Evolutionary conservation across 2,888 invertebrate species (phyloP).

Genomic region (Hypercompe scribonia): DNA sequence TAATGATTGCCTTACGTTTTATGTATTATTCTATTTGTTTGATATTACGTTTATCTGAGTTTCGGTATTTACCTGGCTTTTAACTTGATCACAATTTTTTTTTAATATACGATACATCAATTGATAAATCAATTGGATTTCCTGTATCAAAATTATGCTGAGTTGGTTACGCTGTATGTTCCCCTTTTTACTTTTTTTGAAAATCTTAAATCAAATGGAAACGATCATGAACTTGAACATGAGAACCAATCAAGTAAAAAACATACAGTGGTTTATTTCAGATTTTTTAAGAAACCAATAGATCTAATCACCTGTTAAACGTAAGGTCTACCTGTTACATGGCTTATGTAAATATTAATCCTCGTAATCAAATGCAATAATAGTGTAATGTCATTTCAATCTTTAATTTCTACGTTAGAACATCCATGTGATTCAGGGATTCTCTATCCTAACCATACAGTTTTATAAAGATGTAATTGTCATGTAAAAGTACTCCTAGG

Average conservation of each 20-base stretch:
- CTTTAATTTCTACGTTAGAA: background rate
- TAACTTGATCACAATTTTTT: constrained; percentile 1
- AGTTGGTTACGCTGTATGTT: background rate
- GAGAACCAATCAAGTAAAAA: background rate
- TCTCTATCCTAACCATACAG: background rate
- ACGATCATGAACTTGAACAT: background rate
- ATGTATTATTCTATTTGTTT: constrained; percentile 44
- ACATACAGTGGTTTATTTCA: background rate
- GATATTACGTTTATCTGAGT: constrained; percentile 13
- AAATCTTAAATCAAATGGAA: background rate
- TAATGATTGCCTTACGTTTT: constrained; percentile 52
- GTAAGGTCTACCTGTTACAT: background rate
- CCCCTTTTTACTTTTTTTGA: background rate
- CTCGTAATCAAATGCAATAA: background rate
- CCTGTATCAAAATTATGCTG: background rate
- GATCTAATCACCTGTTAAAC: background rate
- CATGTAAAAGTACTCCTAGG: background rate
- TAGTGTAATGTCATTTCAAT: background rate
- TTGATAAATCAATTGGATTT: background rate
- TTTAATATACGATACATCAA: background rate
- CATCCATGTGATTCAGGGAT: background rate
- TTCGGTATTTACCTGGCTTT: background rate
- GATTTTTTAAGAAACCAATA: background rate
- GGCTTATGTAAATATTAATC: background rate
- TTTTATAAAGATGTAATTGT: background rate